phyloP scores from a whole-genome alignment of 2,113 vertebrate species.

The Strix aluco region DNA sequence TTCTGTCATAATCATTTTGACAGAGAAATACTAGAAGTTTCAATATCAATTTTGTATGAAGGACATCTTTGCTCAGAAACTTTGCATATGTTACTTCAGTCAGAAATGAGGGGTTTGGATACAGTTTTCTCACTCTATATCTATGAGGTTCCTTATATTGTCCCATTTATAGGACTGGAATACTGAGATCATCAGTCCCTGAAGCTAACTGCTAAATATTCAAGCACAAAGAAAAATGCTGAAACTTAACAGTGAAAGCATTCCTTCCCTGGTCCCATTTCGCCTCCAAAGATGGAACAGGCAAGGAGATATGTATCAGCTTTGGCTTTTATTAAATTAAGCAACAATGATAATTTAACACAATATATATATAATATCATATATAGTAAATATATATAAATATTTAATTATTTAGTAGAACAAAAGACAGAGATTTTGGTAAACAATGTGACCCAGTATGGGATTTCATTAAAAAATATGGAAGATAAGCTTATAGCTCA shows the following conservation, averaged over 20 bases:
- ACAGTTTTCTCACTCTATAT: background rate
- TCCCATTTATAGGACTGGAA: background rate
- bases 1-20: background rate
- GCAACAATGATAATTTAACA: background rate
- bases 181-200: background rate
- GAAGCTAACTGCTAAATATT: background rate
- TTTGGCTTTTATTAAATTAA: background rate
- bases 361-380: background rate
- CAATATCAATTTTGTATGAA: background rate
- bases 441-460: background rate
- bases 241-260: background rate
- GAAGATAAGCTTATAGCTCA: background rate
- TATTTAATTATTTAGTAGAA: background rate
- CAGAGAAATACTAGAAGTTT: background rate
- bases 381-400: background rate
- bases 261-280: background rate
- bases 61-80: background rate
- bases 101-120: background rate
- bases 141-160: background rate
- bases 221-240: background rate
- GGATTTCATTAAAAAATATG: background rate
- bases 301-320: background rate
- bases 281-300: background rate
- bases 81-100: background rate
- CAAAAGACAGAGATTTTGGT: background rate